Percentiles rank a stretch among this genome's conserved stretches.
These are phyloP conservation scores for Ophion costatus DNA, from an alignment of 2,888 invertebrate genomes.

Conservation along the genomic window DNA sequence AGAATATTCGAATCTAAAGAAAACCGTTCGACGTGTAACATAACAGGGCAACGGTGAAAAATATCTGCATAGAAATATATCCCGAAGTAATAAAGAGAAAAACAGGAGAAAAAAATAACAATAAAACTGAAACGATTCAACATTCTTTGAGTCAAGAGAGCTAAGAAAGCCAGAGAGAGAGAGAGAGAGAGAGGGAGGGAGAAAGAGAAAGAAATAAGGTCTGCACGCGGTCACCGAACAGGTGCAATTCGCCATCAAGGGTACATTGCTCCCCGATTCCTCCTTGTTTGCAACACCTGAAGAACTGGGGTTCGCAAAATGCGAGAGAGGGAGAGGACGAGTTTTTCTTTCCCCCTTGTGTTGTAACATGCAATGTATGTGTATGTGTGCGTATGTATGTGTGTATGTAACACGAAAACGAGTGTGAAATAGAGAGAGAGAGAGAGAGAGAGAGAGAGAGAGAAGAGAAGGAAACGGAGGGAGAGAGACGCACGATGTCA, in stretches of 20 bases:
- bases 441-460: constrained; percentile 37
- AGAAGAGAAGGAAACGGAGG: background rate
- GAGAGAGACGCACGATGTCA: constrained; percentile 12
- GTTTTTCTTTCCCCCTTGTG: constrained; percentile 52
- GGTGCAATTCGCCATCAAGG: constrained; percentile 45
- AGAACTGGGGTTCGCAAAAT: constrained; percentile 31
- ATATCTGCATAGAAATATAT: background rate
- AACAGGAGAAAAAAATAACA: constrained; percentile 17
- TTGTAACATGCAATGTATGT: constrained; percentile 51
- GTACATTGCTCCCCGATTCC: constrained; percentile 50
- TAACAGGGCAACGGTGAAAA: background rate
- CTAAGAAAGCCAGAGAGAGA: too few relatives aligned
- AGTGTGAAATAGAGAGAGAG: constrained; percentile 62
- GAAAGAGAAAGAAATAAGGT: background rate
- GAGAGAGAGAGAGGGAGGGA: background rate
- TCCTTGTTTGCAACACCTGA: constrained; percentile 23
- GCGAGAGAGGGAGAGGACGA: constrained; percentile 33
- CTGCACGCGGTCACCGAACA: constrained; percentile 42
- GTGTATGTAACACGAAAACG: constrained; percentile 60
- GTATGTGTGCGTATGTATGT: background rate
- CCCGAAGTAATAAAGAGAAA: background rate
- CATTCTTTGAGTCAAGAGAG: background rate
- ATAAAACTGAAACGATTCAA: constrained; percentile 15
- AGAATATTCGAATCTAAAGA: too few relatives aligned
- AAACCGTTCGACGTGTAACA: background rate